A percentile compares a stretch with the other conserved stretches of the same genome.
These are phyloP conservation scores for Sanderia malayensis DNA, from an alignment of 30 jellyfish, hydroid and myxozoan genomes.

Conservation along the genomic window DNA sequence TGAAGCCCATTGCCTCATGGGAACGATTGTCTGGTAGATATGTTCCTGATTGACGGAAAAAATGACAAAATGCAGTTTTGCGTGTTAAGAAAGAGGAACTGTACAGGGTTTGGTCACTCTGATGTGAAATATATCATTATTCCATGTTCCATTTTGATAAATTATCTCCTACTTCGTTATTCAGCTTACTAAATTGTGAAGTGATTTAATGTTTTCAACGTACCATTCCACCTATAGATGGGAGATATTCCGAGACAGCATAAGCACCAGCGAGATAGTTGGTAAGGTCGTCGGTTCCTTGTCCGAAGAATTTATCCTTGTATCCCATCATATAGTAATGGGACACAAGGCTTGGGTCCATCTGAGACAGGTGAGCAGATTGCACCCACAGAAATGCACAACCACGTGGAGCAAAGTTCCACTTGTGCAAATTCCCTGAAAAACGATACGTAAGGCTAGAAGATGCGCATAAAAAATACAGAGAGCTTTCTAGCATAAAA, in stretches of 20 bases:
- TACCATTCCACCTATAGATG: constrained; percentile 95
- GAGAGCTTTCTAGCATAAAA: too few species aligned
- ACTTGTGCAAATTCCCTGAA: constrained; percentile 89
- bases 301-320: constrained; percentile 76
- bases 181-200: too few species aligned
- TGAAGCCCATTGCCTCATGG: constrained; percentile 92
- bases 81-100: too few species aligned
- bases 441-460: too few species aligned
- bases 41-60: constrained; percentile 75
- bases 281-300: constrained; percentile 87
- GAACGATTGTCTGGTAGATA: constrained; percentile 55
- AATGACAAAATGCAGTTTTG: too few species aligned
- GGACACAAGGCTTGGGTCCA: constrained; percentile 90
- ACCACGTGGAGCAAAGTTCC: constrained; percentile 96
- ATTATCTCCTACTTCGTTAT: too few species aligned
- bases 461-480: too few species aligned
- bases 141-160: too few species aligned
- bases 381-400: constrained; percentile 85
- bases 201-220: too few species aligned
- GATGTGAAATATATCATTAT: too few species aligned
- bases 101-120: too few species aligned
- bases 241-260: constrained; percentile 79
- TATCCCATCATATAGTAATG: constrained; percentile 71
- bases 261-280: constrained; percentile 80
- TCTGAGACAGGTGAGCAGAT: constrained; percentile 29